A percentile compares a stretch with the other conserved stretches of the same genome.
Conservation (phyloP, 2,797 vertebrate genomes). For the Aythya fuligula region DNA sequence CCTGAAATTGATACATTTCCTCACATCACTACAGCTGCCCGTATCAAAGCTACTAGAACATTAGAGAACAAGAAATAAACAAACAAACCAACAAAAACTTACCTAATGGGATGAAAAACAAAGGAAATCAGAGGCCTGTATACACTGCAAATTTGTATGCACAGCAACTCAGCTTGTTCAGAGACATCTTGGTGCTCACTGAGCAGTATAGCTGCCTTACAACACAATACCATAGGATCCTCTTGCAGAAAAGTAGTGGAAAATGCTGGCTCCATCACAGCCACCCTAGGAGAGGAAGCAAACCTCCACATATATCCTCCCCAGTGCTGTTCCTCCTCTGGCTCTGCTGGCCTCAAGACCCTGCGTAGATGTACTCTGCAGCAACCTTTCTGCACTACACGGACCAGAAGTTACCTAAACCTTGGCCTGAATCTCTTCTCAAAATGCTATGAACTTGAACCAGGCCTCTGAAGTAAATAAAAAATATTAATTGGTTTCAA, state of each 20-base stretch:
- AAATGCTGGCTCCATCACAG: background rate
- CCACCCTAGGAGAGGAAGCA: too few relatives aligned
- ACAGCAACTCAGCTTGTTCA: background rate
- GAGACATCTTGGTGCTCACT: background rate
- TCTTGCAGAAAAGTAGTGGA: background rate
- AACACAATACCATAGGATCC: too few relatives aligned
- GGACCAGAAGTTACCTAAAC: background rate
- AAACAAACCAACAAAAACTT: background rate
- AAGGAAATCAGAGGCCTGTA: background rate
- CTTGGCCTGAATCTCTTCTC: background rate
- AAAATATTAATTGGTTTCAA: background rate
- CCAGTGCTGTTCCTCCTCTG: accelerated
- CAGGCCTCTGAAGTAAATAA: background rate
- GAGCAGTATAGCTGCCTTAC: background rate
- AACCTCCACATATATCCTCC: background rate
- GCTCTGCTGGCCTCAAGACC: background rate
- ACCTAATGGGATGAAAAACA: background rate
- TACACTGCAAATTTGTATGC: background rate
- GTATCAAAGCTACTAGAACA: background rate
- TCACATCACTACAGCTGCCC: background rate
- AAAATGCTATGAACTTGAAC: background rate
- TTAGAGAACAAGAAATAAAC: background rate
- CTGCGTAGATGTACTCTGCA: too few relatives aligned
- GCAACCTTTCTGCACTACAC: background rate
- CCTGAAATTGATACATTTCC: background rate